Base-by-base conservation (phyloP, 2,113 vertebrate genomes). In the Mustela nigripes region DNA sequence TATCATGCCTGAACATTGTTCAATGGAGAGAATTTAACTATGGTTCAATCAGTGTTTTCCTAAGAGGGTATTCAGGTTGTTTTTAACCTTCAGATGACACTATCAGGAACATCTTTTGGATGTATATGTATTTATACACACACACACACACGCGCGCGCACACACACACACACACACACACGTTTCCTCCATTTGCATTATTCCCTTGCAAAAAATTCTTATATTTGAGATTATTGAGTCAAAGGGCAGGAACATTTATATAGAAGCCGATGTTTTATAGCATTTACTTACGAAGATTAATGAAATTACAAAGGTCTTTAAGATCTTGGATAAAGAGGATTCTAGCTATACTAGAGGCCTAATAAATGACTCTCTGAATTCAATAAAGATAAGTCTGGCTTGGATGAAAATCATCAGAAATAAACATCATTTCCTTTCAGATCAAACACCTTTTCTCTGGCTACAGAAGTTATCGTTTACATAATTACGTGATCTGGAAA, bases 361-460 rank as follows among this genome's bases (percentile, higher is more conserved):
- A 36, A 65, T 26, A 42, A 26, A 81, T 65, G 45, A 81, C 63
- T 81, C 58, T 28, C 28, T 76, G 62, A 65, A 53, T 53, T 53
- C 50, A 92, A 83, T n/a, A 58, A 45, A 95, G 78, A 45, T 39
- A 19, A 15, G 10, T 45, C 16, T 12, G 83, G 19, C 21, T 87
- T 90, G 26, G 18, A 83, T 80, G 65, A 95, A 86, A 86, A 45
- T 33, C 39, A 74, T 62, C 42, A 71, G 79, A 86, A 97, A 56
- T 69, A 78, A 94, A 82, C 0, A 67, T 53, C 18, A 36, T 58
- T 94, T 95, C 7, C 53, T 33, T 90, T 92, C 48, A 63, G 58
- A 74, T 86, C 53, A 10, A 56, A 36, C 15, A 42, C 65, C 42
- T 83, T 90, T 71, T n/a, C 22, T 76, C 5, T 78, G 56, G 45